A percentile compares a stretch with the other conserved stretches of the same genome.
These are phyloP conservation scores for Vultur gryphus DNA, from an alignment of 2,797 vertebrate species.

Conservation along the genomic window DNA sequence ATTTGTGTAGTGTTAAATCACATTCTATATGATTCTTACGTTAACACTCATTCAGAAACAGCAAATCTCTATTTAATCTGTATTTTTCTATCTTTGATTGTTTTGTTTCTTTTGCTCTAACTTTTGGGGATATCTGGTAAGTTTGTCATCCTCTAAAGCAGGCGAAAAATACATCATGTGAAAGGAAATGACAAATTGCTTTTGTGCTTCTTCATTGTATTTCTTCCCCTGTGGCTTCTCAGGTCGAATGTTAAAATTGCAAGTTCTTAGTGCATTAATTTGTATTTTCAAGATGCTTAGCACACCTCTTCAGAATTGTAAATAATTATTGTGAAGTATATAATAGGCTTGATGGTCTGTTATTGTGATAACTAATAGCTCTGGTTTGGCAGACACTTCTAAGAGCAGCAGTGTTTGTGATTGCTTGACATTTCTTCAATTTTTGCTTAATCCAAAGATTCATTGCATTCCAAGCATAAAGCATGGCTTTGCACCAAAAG, in stretches of 20 bases:
- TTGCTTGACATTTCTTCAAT: background rate
- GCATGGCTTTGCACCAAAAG: background rate
- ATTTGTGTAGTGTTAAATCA: background rate
- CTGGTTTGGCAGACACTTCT: background rate
- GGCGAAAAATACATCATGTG: background rate
- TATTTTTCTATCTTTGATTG: background rate
- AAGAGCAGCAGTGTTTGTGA: background rate
- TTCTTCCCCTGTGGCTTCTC: background rate
- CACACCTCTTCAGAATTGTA: background rate
- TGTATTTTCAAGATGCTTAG: background rate
- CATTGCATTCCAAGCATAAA: conserved; percentile 17
- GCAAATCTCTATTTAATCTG: background rate
- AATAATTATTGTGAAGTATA: background rate
- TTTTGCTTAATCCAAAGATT: conserved; percentile 21
- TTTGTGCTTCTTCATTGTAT: background rate
- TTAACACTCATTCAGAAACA: background rate
- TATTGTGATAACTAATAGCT: background rate
- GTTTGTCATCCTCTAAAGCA: background rate
- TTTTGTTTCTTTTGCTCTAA: background rate
- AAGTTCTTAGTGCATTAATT: background rate
- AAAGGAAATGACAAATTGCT: background rate
- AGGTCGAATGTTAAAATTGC: background rate
- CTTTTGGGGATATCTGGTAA: background rate
- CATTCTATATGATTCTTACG: background rate
- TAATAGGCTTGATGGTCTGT: background rate